Evolutionary conservation across 2,888 invertebrate species (phyloP), one percentile per base, ranked within the genome.

Genomic region (Nyleta sp.): DNA sequence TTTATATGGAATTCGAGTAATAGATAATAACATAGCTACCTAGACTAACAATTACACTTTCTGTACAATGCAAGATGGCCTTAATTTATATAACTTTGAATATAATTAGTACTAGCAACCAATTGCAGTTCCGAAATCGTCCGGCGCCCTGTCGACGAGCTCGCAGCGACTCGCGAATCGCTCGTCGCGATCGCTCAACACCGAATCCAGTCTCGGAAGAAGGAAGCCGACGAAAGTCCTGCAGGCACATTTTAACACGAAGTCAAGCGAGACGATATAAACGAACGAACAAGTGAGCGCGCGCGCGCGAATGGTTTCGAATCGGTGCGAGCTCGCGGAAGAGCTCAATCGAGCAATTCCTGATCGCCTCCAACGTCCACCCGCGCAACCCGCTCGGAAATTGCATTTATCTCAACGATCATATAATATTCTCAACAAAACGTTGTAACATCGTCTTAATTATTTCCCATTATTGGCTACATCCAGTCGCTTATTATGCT

Each of bases 1-100:
- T 79, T 72, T 57, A 62, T 79, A 70, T 72, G 64, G 64, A 73
- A 76, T 73, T 76, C 64, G 75, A 80, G 64, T 80, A 76, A 68
- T 86, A 86, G 85, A 87, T 86, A 82, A 81, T 87, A 88, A 87
- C 84, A 83, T 86, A 84, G 84, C 88, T 89, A 89, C 75, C 87
- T 89, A 88, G 81, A 82, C 89, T 89, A 89, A 89, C 88, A 87
- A 86, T 88, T 88, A 89, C 86, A 86, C 85, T 88, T 88, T 89
- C 88, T 89, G 89, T 90, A 90, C 89, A 89, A 87, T 88, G 86
- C 87, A 85, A 88, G 86, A 85, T 86, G 88, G 81, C 76, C 81
- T 84, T 82, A 83, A 84, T 83, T 83, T 79, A 55, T 80, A 64
- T 78, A 78, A 80, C 72, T 79, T 79, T 72, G 62, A 80, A 80